A percentile compares a stretch with the other conserved stretches of the same genome.
phyloP scores from a whole-genome alignment of 2,888 invertebrate species.

The Nasonia oneida region DNA sequence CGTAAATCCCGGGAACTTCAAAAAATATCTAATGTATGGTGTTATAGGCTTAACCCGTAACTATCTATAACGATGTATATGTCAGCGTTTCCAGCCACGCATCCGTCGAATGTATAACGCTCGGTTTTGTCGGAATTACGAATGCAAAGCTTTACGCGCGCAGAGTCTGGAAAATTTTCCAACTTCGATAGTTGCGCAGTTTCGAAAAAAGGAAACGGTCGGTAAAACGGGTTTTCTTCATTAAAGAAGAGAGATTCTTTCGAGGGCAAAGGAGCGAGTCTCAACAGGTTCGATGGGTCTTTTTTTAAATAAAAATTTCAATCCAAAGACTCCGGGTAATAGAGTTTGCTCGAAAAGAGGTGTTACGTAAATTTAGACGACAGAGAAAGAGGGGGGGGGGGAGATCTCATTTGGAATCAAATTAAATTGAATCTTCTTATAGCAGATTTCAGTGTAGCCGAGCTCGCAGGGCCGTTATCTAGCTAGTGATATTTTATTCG shows the following conservation, averaged over 20 bases:
- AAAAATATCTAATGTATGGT: too few relatives aligned
- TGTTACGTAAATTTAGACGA: slow-evolving; percentile 47
- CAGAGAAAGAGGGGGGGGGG: not conserved
- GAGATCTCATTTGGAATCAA: slow-evolving; percentile 50
- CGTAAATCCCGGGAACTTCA: too few relatives aligned
- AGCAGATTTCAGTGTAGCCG: slow-evolving; percentile 32
- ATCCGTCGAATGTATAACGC: too few relatives aligned
- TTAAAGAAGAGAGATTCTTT: not conserved
- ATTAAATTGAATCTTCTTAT: slow-evolving; percentile 52
- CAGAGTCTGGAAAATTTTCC: not conserved
- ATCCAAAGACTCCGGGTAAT: slow-evolving; percentile 40
- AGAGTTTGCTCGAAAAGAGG: slow-evolving; percentile 34
- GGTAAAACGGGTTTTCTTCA: slow-evolving; percentile 4
- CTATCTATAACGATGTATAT: too few relatives aligned
- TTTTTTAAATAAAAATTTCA: slow-evolving; percentile 56
- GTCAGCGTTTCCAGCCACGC: too few relatives aligned
- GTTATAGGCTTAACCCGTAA: not conserved
- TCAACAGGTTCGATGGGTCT: slow-evolving; percentile 32
- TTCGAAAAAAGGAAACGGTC: not conserved
- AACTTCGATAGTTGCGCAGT: not conserved
- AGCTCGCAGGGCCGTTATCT: not conserved
- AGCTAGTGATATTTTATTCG: slow-evolving; percentile 21
- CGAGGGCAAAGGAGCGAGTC: not conserved
- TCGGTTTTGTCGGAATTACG: too few relatives aligned
- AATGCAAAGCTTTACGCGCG: too few relatives aligned